These are phyloP conservation scores for Ophioderma brevispina DNA, from an alignment of 35 echinoderm and acorn worm species.

Conservation along the genomic window DNA sequence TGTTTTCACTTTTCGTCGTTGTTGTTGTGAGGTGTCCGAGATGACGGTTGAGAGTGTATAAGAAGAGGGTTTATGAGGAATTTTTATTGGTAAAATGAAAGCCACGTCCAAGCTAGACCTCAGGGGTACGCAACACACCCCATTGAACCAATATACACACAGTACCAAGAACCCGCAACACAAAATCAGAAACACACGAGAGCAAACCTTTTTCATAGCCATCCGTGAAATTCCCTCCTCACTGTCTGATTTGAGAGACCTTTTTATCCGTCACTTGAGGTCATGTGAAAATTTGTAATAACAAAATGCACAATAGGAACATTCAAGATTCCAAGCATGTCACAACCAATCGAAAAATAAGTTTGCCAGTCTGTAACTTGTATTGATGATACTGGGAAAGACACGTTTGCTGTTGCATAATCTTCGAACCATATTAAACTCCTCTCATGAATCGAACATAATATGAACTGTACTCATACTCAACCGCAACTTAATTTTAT, in stretches of 20 bases:
- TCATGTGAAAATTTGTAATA: slow-evolving; percentile 34
- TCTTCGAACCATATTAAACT: not conserved
- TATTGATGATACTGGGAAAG: not conserved
- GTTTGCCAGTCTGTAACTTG: not conserved
- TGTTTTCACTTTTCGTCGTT: no score
- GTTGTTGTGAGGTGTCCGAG: not conserved
- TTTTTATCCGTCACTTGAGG: slow-evolving; percentile 5
- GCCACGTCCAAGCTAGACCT: not conserved
- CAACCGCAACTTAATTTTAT: not conserved
- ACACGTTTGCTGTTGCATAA: not conserved
- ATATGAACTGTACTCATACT: not conserved
- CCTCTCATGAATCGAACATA: not conserved
- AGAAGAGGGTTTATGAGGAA: not conserved
- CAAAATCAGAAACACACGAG: not conserved
- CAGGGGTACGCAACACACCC: not conserved
- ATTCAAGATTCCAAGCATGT: not conserved
- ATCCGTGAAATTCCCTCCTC: not conserved
- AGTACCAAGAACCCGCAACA: not conserved
- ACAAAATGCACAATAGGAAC: slow-evolving; percentile 27
- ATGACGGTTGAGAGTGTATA: not conserved
- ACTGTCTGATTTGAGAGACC: not conserved
- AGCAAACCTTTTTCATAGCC: not conserved
- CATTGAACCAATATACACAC: not conserved
- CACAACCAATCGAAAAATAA: not conserved
- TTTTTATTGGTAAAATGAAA: not conserved